Evolutionary conservation across 2,888 invertebrate genomes (phyloP).

Genomic region (Koerneria pararmatus): DNA sequence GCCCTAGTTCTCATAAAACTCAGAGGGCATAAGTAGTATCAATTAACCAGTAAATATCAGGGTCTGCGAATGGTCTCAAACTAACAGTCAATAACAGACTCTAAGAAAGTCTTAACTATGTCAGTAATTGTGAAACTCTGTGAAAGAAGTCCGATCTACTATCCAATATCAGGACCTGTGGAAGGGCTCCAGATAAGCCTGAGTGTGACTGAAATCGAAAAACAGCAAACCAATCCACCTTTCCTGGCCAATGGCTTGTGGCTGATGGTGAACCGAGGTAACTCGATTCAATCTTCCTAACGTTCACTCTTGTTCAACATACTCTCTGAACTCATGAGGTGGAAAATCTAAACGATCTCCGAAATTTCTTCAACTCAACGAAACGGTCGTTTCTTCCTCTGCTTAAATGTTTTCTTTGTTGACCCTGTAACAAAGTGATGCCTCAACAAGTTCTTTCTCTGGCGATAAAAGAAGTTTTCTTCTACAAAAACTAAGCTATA

Average conservation of each 20-base stretch:
- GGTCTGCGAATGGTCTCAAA: background rate
- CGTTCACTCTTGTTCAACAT: slow-evolving; percentile 1
- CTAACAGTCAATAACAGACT: slow-evolving; percentile 23
- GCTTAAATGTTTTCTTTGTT: background rate
- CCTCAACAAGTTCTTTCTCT: slow-evolving; percentile 7
- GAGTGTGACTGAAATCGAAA: slow-evolving; percentile 49
- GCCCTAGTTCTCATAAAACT: too few relatives aligned
- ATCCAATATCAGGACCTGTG: slow-evolving; percentile 30
- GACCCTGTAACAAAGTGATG: background rate
- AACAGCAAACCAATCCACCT: slow-evolving; percentile 42
- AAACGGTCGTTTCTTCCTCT: background rate
- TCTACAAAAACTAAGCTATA: too few relatives aligned
- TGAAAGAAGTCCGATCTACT: too few relatives aligned
- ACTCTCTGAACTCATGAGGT: background rate
- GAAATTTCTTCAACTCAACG: background rate
- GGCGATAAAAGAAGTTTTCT: too few relatives aligned
- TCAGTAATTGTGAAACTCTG: background rate
- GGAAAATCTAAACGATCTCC: background rate
- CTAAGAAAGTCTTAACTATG: slow-evolving; percentile 5
- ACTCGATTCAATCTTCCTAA: background rate
- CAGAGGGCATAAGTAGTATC: too few relatives aligned
- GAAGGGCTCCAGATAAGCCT: slow-evolving; percentile 41
- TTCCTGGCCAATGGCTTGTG: slow-evolving; percentile 49
- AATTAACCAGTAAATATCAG: slow-evolving; percentile 17
- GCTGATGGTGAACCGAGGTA: slow-evolving; percentile 51